phyloP scores from a whole-genome alignment of 2,888 invertebrate genomes.

The Meteorus cinctellus region DNA sequence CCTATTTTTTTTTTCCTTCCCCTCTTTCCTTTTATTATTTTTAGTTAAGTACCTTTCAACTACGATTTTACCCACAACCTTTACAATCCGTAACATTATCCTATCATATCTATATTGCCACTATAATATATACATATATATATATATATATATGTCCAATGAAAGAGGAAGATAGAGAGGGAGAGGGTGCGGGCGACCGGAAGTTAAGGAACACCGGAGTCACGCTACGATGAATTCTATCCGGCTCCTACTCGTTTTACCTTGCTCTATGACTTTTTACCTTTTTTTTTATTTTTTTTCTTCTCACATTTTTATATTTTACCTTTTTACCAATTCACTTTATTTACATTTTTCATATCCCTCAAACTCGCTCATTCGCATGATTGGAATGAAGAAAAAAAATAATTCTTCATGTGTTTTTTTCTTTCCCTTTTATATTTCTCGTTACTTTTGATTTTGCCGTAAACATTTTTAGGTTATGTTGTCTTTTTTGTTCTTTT shows the following conservation, averaged over 20 bases:
- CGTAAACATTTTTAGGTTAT: background rate
- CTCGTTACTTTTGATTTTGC: no score
- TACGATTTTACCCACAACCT: slow-evolving; percentile 6
- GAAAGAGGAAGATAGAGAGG: background rate
- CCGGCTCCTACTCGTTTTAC: slow-evolving; percentile 45
- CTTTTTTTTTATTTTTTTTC: background rate
- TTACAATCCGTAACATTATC: background rate
- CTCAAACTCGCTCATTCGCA: background rate
- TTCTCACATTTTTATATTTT: background rate
- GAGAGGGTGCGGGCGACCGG: slow-evolving; percentile 44
- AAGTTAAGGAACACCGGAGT: slow-evolving; percentile 65
- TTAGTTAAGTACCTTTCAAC: slow-evolving; percentile 1
- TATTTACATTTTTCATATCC: background rate
- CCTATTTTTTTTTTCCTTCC: background rate
- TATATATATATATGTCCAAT: background rate
- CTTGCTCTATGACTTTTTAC: slow-evolving; percentile 16
- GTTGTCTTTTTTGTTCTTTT: background rate
- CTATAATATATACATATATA: background rate
- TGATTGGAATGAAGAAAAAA: background rate
- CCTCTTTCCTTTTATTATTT: background rate
- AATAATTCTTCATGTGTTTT: no score
- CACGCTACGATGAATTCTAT: slow-evolving; percentile 67
- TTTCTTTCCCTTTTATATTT: no score
- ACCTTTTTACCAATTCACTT: background rate
- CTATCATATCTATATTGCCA: background rate